Evolutionary conservation across 2,888 invertebrate species (phyloP).

Genomic region (Dasysyrphus albostriatus): DNA sequence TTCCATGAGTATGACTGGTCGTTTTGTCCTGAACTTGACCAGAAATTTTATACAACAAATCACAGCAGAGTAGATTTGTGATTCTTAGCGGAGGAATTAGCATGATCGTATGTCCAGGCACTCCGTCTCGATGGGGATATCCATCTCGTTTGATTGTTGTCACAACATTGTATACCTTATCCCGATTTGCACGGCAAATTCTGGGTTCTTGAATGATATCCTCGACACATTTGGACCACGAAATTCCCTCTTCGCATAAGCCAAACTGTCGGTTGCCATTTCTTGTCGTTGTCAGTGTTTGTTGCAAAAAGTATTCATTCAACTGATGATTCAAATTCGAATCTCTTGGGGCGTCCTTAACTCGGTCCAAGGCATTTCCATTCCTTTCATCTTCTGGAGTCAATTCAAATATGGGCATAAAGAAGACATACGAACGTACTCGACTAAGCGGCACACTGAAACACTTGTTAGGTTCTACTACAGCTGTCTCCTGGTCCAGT

Average conservation of each 20-base stretch:
- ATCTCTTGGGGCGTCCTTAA: constrained; percentile 40
- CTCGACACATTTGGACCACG: constrained; percentile 80
- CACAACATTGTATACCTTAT: constrained; percentile 80
- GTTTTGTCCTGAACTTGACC: constrained; percentile 78
- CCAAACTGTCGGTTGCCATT: constrained; percentile 78
- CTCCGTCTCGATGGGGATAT: constrained; percentile 87
- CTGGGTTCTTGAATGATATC: constrained; percentile 79
- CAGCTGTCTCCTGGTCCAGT: constrained; percentile 85
- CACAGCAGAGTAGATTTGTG: constrained; percentile 94
- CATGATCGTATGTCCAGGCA: constrained; percentile 94
- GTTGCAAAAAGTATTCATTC: constrained; percentile 54
- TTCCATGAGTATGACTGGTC: constrained; percentile 80
- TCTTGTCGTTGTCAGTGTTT: constrained; percentile 26
- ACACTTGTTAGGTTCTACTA: constrained; percentile 85
- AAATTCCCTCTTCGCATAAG: constrained; percentile 81
- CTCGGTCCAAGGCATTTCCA: constrained; percentile 54
- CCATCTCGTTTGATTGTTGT: constrained; percentile 88
- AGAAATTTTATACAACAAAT: constrained; percentile 87
- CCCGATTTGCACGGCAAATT: constrained; percentile 80
- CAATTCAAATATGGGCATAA: constrained; percentile 86
- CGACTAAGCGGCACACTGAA: constrained; percentile 92
- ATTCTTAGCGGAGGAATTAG: constrained; percentile 93
- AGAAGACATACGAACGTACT: constrained; percentile 89
- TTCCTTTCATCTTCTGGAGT: constrained; percentile 67
- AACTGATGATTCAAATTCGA: constrained; percentile 63